These are phyloP conservation scores for Rotaria macrura DNA, from an alignment of 2,888 invertebrate genomes.

Conservation along the genomic window DNA sequence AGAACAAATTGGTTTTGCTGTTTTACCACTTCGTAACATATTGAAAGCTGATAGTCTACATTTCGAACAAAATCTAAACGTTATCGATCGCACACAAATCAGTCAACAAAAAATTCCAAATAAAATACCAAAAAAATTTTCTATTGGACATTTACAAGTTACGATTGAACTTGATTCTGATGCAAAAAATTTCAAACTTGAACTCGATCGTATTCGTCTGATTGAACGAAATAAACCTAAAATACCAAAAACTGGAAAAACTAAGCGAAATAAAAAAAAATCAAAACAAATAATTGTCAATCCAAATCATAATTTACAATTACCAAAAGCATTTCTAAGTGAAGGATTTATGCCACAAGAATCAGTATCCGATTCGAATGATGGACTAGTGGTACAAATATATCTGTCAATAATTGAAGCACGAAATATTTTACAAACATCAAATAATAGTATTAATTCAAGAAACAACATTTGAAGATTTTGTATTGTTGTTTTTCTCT, in stretches of 20 bases:
- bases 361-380: not conserved
- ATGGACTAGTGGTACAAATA: not conserved
- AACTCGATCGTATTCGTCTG: conserved; percentile 39
- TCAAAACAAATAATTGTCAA: not conserved
- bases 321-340: not conserved
- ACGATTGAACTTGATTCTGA: conserved; percentile 46
- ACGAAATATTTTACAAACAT: not conserved
- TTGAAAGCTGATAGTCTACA: conserved; percentile 26
- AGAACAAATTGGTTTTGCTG: conserved; percentile 22
- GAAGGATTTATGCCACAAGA: not conserved
- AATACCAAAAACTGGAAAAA: conserved; percentile 36
- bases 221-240: conserved; percentile 44
- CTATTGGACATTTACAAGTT: conserved; percentile 38
- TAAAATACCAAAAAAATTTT: conserved; percentile 38
- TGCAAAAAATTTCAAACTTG: conserved; percentile 44
- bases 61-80: conserved; percentile 21
- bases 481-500: not conserved
- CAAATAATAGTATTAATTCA: not conserved
- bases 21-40: conserved; percentile 23
- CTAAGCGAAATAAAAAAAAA: not conserved
- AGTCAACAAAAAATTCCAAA: not conserved
- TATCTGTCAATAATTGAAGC: not conserved
- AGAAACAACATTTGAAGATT: not conserved
- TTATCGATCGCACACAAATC: conserved; percentile 22
- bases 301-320: not conserved